Base-by-base conservation (phyloP, 2,888 invertebrate species). In the Palloptera scutellata region DNA sequence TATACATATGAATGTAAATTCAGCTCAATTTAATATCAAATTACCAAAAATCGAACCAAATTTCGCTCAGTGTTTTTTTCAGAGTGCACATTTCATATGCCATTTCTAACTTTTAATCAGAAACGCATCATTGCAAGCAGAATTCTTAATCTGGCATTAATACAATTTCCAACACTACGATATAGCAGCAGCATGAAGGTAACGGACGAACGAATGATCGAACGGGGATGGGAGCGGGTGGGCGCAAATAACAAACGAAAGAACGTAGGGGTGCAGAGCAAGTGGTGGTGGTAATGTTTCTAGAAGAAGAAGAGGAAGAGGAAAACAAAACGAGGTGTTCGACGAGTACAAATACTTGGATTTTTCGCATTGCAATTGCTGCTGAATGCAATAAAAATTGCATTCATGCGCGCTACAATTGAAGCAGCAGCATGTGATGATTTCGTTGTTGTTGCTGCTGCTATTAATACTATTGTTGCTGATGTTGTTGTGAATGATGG, bases 81-180 rank as follows among this genome's bases (percentile, higher is more conserved):
- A 52, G 41, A 58, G 64, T 15, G n/a, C 43, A 52, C 59, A 43
- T 43, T 41, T 62, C 43, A 42, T 20, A 19, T 43, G 30, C n/a
- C 12, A 59, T 20, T 51, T 57, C 64, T 19, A 64, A 43, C 40
- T 53, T 57, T 58, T 64, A 66, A 66, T 69, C 68, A 63, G 63
- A 73, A 70, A 75, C 72, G 75, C 77, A 79, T 76, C 77, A 75
- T 73, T 75, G 65, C 51, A 65, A 62, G 53, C 65, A 55, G 73
- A 73, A 74, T 76, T 75, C 78, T 75, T 77, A 79, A 79, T 80
- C 79, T 77, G 77, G 79, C 76, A 78, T 80, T 80, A 79, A 79
- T 79, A 77, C 76, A 80, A 79, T 79, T 80, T 78, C 65, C 73
- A 75, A 64, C 53, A 42, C 52, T 59, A 61, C 60, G 12, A 58